A percentile compares a stretch with the other conserved stretches of the same genome.
Evolutionary conservation across 53 echinoderm and acorn worm species (phyloP).

Genomic region (Pentamera pediparva): DNA sequence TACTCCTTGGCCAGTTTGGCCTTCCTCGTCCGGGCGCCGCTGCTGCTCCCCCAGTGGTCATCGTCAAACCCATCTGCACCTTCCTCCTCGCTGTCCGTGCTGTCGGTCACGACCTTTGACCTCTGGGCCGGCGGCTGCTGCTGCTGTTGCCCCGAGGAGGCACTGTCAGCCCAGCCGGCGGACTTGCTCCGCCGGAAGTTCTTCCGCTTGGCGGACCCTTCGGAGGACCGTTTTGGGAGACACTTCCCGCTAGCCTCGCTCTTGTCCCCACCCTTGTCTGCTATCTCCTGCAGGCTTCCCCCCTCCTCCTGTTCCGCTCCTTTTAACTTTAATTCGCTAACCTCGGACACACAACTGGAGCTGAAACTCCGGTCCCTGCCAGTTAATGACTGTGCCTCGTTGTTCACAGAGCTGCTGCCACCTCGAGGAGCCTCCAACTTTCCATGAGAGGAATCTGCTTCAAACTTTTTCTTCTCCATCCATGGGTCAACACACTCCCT

Average conservation of each 20-base stretch:
- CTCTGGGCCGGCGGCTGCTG: too few relatives aligned
- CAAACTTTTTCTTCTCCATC: too few relatives aligned
- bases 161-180: slow-evolving; percentile 22
- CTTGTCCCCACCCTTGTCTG: not conserved
- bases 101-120: slow-evolving; percentile 43
- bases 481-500: too few relatives aligned
- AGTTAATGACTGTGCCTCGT: too few relatives aligned
- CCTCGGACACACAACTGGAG: slow-evolving; percentile 11
- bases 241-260: not conserved
- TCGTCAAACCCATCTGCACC: slow-evolving; percentile 47
- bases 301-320: too few relatives aligned
- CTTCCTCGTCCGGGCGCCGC: slow-evolving; percentile 72
- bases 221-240: slow-evolving; percentile 8
- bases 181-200: slow-evolving; percentile 24
- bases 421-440: too few relatives aligned
- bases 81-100: slow-evolving; percentile 73
- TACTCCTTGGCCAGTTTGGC: slow-evolving; percentile 96
- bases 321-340: not conserved
- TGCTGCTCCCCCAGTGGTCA: slow-evolving; percentile 42
- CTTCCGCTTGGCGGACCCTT: not conserved
- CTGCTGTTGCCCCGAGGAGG: not conserved
- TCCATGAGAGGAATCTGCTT: too few relatives aligned
- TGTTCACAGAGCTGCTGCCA: too few relatives aligned
- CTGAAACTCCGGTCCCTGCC: slow-evolving; percentile 25
- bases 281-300: slow-evolving; percentile 6